Percentiles rank a stretch among this genome's conserved stretches.
These are phyloP conservation scores for Laterallus jamaicensis DNA, from an alignment of 2,113 vertebrate species.

Conservation along the genomic window DNA sequence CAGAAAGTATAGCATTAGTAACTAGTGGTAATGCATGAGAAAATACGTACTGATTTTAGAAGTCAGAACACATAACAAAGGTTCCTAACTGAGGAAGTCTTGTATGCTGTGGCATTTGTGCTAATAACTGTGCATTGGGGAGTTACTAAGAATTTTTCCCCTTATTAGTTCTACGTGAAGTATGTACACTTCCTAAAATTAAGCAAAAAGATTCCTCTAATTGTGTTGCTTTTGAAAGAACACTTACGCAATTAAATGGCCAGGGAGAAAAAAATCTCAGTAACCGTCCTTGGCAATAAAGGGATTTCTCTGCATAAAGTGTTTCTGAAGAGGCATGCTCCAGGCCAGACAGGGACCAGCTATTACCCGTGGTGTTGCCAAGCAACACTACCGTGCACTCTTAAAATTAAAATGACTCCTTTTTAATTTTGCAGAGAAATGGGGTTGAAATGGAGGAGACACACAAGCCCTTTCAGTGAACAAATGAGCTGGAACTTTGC, in stretches of 20 bases:
- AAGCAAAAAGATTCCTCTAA: neutral
- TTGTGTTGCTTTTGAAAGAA: neutral
- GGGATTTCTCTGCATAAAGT: neutral
- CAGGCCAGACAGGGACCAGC: neutral
- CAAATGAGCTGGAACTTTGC: neutral
- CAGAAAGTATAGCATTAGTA: neutral
- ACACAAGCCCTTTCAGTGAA: neutral
- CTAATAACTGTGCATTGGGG: neutral
- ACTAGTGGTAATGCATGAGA: neutral
- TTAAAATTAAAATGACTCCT: conserved; percentile 21
- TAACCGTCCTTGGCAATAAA: neutral
- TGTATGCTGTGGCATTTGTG: neutral
- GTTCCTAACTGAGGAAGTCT: neutral
- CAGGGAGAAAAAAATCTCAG: neutral
- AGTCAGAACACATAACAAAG: neutral
- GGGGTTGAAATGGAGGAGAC: neutral
- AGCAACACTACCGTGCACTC: conserved; percentile 34
- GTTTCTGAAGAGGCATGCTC: conserved; percentile 14
- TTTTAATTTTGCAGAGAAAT: neutral
- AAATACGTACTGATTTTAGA: neutral
- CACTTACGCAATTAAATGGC: neutral
- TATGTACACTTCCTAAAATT: neutral
- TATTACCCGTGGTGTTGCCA: conserved; percentile 26
- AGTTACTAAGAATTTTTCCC: neutral
- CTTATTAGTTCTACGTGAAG: neutral